Conservation (phyloP, 2,888 invertebrate species). For the Heliconius sara region DNA sequence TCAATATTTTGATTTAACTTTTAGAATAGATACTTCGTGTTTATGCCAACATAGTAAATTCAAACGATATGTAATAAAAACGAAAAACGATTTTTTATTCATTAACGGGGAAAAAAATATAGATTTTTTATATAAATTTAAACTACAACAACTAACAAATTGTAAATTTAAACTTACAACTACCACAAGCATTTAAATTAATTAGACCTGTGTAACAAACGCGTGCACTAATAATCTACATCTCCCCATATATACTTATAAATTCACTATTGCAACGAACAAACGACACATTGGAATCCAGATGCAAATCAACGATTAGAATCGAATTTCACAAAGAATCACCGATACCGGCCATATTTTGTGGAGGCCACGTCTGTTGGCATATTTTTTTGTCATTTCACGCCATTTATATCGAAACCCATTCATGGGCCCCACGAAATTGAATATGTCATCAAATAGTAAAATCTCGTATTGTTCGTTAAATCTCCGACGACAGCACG, state of each 20-base stretch:
- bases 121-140: too few relatives aligned
- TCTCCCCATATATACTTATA: not conserved
- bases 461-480: conserved; percentile 68
- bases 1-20: too few relatives aligned
- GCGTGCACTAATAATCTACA: not conserved
- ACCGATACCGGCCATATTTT: conserved; percentile 49
- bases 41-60: not conserved
- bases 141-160: not conserved
- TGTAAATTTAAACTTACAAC: not conserved
- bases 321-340: conserved; percentile 50
- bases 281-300: not conserved
- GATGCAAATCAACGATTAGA: conserved; percentile 43
- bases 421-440: conserved; percentile 65
- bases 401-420: conserved; percentile 63
- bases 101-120: not conserved
- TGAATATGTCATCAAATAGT: conserved; percentile 69
- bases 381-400: conserved; percentile 68
- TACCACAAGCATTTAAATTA: not conserved
- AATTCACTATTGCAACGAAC: not conserved
- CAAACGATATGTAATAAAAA: not conserved
- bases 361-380: conserved; percentile 59
- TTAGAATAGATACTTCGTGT: not conserved
- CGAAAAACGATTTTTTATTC: not conserved
- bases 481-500: conserved; percentile 59
- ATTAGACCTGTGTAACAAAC: not conserved